Base-by-base conservation (phyloP, 2,797 vertebrate species). In the Rhinoraja longicauda region DNA sequence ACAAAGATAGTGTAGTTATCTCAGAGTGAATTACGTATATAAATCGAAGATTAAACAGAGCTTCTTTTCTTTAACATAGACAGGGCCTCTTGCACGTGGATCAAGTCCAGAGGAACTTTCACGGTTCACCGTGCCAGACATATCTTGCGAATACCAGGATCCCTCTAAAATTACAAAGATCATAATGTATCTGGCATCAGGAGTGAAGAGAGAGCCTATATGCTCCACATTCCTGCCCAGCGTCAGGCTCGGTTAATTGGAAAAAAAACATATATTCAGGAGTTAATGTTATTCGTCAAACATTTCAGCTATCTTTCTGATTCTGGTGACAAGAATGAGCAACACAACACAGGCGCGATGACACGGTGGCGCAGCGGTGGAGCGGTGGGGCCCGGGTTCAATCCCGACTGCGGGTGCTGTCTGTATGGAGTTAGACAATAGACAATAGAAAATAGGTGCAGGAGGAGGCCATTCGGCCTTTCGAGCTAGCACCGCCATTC, bases 41-140 rank as follows among this genome's bases (percentile, higher is more conserved):
- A 19, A 29, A 73, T 12, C 53, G 70, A 91, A 73, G 70, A 91
- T 91, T 91, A 91, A 88, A 92, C 67, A 92, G 39, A 57, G 90
- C 90, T 75, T 75, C 90, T 92, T 92, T 92, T 92, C 90, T 92
- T 92, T 57, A 75, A 92, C 36, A 73, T 70, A 70, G 90, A 92
- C 64, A 26, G 90, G 70, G 90, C 90, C 90, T 73, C 90, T 92
- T 92, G 90, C 39, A 92, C 10, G 75, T 53, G 90, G 67, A 92
- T 92, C 90, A 53, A 32, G 57, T 75, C 90, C 90, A 92, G 67
- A 26, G 67, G 32, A 45, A 39, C 21, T 70, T 90, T 70, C 36
- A 90, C 6, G 1, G 29, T 67, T 70, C 64, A 36, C 53, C 1
- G 1, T 92, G 70, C 70, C 67, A 92, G 70, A 53, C 64, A 24